Evolutionary conservation across 1,140 invertebrate genomes (phyloP).

Genomic region (Rhagoletis zephyria): DNA sequence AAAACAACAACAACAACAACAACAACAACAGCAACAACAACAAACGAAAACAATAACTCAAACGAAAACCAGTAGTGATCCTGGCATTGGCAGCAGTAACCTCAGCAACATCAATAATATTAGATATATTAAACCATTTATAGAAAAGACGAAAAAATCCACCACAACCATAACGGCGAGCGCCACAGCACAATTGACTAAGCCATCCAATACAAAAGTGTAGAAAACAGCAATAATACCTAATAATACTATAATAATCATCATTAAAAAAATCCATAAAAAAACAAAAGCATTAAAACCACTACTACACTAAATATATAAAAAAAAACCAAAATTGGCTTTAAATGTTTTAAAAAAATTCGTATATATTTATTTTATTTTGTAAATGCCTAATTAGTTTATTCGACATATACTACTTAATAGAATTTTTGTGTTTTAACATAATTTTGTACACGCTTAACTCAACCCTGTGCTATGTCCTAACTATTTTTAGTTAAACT

Average conservation of each 20-base stretch:
- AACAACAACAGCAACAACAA: constrained; percentile 6
- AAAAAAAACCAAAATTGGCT: not conserved
- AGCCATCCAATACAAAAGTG: constrained; percentile 47
- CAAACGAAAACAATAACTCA: constrained; percentile 34
- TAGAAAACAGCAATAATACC: constrained; percentile 8
- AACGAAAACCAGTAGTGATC: constrained; percentile 46
- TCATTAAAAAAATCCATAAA: not conserved
- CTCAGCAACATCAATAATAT: constrained; percentile 14
- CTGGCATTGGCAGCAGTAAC: constrained; percentile 21
- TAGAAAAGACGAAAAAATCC: constrained; percentile 14
- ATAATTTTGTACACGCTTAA: not conserved
- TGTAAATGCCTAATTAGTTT: too few relatives aligned
- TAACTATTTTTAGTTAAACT: too few relatives aligned
- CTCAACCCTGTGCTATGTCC: not conserved
- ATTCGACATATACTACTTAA: too few relatives aligned
- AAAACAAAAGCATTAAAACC: constrained; percentile 24
- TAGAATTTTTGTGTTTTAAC: not conserved
- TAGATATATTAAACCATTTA: constrained; percentile 37
- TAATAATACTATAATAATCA: not conserved
- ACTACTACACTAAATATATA: not conserved
- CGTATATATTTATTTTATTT: not conserved
- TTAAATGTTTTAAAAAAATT: constrained; percentile 7
- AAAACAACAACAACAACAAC: not conserved
- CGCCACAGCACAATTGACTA: not conserved
- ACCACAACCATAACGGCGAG: not conserved